Evolutionary conservation across 2,113 vertebrate species (phyloP), one percentile per base, ranked within the genome.

Genomic region (Crypturellus undulatus): DNA sequence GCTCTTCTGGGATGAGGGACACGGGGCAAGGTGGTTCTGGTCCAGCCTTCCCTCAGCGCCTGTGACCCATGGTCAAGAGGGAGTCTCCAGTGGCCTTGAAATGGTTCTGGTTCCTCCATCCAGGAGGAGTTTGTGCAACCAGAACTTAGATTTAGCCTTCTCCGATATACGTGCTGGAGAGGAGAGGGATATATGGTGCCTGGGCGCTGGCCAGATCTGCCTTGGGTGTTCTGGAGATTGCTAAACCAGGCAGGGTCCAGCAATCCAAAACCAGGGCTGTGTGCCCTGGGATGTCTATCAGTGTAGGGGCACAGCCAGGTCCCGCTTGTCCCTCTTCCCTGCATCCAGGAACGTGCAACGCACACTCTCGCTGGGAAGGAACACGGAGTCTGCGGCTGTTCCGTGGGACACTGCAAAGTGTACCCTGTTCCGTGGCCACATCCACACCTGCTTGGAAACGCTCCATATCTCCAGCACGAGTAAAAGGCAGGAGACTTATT

Each of bases 11-110:
- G 60, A 76, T 36, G 32, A 47, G 25, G 18, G 34, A 69, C 79
- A 60, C 20, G 32, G 1, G 3, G 16, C 2, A 3, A 32, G 0
- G 4, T 71, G 70, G 24, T 51, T 12, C 3, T 3, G 34, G 56
- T 30, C 20, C 58, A 64, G 52, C 30, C 43, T 30, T 11, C 40
- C 12, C 26, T 49, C 38, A 12, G 15, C 38, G 43, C 22, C 12
- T 21, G 38, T 4, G 60, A 4, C 8, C 20, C 5, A 4, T 49
- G 63, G 78, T 49, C 49, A 22, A 1, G 7, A 58, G 42, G 13
- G 52, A 93, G 36, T 51, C 28, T 28, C n/a, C 49, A 28, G 51
- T n/a, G 17, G 24, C 47, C 22, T 11, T 52, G 36, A 75, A 32
- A 68, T 49, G 43, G 21, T 22, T 20, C n/a, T 12, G 16, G 25